Conservation (phyloP, 2,888 invertebrate species). For the Polydrusus tereticollis region DNA sequence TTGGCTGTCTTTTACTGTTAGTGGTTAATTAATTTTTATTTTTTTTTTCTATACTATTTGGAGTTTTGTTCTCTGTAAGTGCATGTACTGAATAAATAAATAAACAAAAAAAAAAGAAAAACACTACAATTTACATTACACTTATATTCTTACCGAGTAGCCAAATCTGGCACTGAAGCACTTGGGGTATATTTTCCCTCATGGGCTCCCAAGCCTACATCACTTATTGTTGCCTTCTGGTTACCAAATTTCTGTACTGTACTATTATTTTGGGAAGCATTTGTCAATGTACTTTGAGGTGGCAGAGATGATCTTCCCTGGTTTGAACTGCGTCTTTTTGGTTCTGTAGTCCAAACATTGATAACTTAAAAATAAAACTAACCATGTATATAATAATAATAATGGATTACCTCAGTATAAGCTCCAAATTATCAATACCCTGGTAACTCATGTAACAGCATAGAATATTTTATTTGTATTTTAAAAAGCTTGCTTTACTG, state of each 20-base stretch:
- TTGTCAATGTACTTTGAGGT: constrained; percentile 53
- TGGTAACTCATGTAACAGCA: constrained; percentile 83
- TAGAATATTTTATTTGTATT: too few relatives aligned
- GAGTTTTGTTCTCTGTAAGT: too few relatives aligned
- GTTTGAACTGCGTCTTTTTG: constrained; percentile 71
- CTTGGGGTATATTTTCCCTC: constrained; percentile 87
- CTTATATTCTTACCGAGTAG: constrained; percentile 67
- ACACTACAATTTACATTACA: too few relatives aligned
- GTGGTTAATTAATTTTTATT: too few relatives aligned
- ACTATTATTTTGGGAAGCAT: constrained; percentile 52
- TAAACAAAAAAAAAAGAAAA: too few relatives aligned
- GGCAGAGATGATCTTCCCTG: constrained; percentile 68
- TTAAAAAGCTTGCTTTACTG: too few relatives aligned
- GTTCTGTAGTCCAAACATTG: constrained; percentile 89
- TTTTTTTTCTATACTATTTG: too few relatives aligned
- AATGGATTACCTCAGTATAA: background rate
- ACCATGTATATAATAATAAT: background rate
- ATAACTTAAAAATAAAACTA: constrained; percentile 72
- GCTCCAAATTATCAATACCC: background rate
- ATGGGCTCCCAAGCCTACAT: constrained; percentile 80
- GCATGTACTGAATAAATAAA: too few relatives aligned
- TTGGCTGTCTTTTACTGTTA: too few relatives aligned
- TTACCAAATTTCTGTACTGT: constrained; percentile 82
- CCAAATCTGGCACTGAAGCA: constrained; percentile 73
- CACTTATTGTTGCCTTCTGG: constrained; percentile 75